Base-by-base conservation (phyloP, 2,888 invertebrate species). In the Ecdyonurus torrentis region DNA sequence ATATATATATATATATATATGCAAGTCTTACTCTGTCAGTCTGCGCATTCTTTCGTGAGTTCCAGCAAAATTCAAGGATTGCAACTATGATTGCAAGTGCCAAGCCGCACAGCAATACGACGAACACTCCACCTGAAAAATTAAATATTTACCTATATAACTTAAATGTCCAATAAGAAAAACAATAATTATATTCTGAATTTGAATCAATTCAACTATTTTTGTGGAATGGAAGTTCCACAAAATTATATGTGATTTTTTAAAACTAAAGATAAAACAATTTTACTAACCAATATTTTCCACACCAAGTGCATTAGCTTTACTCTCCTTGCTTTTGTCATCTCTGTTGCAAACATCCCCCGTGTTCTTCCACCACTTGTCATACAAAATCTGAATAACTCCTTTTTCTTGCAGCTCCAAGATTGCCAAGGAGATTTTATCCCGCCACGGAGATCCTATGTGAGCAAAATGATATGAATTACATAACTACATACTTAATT, bases 351-450 rank as follows among this genome's bases (percentile, higher is more conserved):
- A 94, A 0, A 89, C 89, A 70, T 92, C 91, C 0, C 93, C 93
- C 0, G 92, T 91, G 71, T 93, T 92, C 77, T 95, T 93, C 97
- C 97, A 98, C 97, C 97, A 98, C 74, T 94, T 96, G 72, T 94
- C 95, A 74, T 96, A 95, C 63, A 96, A 76, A 68, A 91, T 89
- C 77, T 93, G 92, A 67, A 93, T 91, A 59, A 87, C 87, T 0
- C 96, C 96, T 70, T 92, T 92, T 74, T 98, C 97, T 70, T 96
- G 95, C 1, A 98, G 82, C 71, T 96, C 93, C 25, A 98, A 78
- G 70, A 97, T 95, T 1, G 95, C 94, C 58, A 96, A 78, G 0
- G 96, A 96, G 68, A 98, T 92, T 74, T 90, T 88, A 77, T 99
- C 98, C n/a, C 96, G 81, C 93, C 96, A 98, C 0, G 91, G 92